Percentiles rank a stretch among this genome's conserved stretches.
Conservation (phyloP, 2,888 invertebrate species). For the Temnothorax unifasciatus region DNA sequence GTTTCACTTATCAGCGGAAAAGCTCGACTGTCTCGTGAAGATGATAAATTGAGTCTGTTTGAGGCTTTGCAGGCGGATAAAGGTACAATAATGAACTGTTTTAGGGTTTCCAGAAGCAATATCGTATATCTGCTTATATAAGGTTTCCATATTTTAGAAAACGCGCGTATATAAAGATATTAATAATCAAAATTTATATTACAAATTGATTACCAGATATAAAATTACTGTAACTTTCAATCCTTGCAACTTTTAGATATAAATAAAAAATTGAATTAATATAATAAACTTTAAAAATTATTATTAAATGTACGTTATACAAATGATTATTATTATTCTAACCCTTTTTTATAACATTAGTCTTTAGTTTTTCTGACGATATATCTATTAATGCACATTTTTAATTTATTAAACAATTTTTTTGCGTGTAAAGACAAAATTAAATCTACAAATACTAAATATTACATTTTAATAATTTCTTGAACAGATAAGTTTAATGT, state of each 20-base stretch:
- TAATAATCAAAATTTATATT: neutral
- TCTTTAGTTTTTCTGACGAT: neutral
- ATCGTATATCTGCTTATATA: neutral
- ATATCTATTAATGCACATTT: neutral
- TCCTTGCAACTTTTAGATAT: neutral
- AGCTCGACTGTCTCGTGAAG: neutral
- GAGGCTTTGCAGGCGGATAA: neutral
- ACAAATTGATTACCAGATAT: neutral
- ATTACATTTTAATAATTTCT: neutral
- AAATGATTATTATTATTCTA: neutral
- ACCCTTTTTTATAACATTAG: neutral
- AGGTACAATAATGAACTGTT: neutral
- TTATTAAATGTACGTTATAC: neutral
- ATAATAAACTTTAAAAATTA: neutral
- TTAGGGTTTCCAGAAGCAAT: neutral
- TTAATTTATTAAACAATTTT: neutral
- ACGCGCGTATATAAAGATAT: neutral
- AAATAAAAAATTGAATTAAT: neutral
- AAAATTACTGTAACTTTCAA: neutral
- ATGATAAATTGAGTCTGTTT: neutral
- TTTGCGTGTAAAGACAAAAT: neutral
- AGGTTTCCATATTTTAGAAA: neutral
- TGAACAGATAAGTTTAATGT: neutral
- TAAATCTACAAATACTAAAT: neutral
- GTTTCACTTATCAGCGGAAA: conserved; percentile 48